Percentiles rank a stretch among this genome's conserved stretches.
These are phyloP conservation scores for Melanostoma scalare DNA, from an alignment of 2,888 invertebrate species.

Conservation along the genomic window DNA sequence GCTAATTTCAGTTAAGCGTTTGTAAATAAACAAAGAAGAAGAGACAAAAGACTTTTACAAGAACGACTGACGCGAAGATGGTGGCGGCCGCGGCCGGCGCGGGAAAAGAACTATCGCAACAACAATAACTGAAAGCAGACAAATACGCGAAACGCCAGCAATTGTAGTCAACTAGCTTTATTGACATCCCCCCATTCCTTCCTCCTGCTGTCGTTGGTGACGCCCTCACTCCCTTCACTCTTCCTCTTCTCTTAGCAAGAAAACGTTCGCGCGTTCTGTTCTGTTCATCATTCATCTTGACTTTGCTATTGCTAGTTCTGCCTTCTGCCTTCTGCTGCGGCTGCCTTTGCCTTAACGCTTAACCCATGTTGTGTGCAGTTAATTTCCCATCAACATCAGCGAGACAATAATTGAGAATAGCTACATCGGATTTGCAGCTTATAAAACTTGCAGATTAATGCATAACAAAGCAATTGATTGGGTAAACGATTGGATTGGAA, in stretches of 20 bases:
- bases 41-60: constrained; percentile 31
- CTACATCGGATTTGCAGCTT: constrained; percentile 33
- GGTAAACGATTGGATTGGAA: constrained; percentile 41
- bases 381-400: constrained; percentile 30
- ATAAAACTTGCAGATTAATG: constrained; percentile 41
- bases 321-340: constrained; percentile 1
- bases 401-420: constrained; percentile 36
- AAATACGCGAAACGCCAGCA: constrained; percentile 44
- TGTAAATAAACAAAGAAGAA: constrained; percentile 63
- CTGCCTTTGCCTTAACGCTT: neutral
- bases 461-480: constrained; percentile 59
- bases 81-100: constrained; percentile 5
- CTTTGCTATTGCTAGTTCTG: constrained; percentile 9
- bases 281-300: constrained; percentile 27
- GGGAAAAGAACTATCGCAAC: no score
- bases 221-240: neutral
- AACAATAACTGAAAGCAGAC: constrained; percentile 11
- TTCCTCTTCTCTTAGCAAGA: neutral
- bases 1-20: constrained; percentile 61
- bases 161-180: constrained; percentile 5
- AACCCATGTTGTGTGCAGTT: neutral
- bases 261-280: constrained; percentile 4
- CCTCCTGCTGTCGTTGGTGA: no score
- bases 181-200: neutral
- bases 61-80: constrained; percentile 2